phyloP scores from a whole-genome alignment of 2,113 vertebrate genomes.

The Garra rufa region DNA sequence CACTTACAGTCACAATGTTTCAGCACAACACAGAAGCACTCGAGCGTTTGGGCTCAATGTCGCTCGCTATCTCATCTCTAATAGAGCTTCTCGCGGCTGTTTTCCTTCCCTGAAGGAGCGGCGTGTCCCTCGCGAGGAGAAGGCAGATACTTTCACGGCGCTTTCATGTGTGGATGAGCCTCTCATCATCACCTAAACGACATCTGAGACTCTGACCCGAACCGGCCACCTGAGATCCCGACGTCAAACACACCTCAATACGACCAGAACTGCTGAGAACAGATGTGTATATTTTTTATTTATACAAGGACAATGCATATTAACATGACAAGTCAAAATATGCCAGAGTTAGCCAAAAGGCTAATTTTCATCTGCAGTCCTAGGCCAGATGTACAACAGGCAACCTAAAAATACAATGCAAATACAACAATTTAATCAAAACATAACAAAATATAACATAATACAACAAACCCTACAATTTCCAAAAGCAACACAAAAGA shows the following conservation, averaged over 20 bases:
- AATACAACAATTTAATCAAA: too few relatives aligned
- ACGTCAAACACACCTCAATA: too few relatives aligned
- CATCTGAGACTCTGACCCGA: background rate
- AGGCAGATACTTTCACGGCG: background rate
- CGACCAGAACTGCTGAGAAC: background rate
- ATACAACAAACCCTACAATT: too few relatives aligned
- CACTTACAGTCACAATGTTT: conserved; percentile 56
- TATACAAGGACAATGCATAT: too few relatives aligned
- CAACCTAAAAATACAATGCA: too few relatives aligned
- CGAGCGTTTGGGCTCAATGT: conserved; percentile 51
- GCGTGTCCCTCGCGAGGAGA: background rate
- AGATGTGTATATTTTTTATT: too few relatives aligned
- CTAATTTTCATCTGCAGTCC: too few relatives aligned
- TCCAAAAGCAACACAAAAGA: too few relatives aligned
- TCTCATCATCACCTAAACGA: background rate
- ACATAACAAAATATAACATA: too few relatives aligned
- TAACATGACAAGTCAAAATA: too few relatives aligned
- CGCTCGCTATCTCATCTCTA: conserved; percentile 48
- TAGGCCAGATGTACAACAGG: too few relatives aligned
- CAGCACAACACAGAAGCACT: conserved; percentile 58
- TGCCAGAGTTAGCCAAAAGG: too few relatives aligned
- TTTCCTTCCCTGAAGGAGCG: background rate
- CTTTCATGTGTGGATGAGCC: background rate
- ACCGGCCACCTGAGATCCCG: background rate
- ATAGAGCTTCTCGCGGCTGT: conserved; percentile 1